phyloP scores from a whole-genome alignment of 2,888 invertebrate species.

The Polydrusus tereticollis region DNA sequence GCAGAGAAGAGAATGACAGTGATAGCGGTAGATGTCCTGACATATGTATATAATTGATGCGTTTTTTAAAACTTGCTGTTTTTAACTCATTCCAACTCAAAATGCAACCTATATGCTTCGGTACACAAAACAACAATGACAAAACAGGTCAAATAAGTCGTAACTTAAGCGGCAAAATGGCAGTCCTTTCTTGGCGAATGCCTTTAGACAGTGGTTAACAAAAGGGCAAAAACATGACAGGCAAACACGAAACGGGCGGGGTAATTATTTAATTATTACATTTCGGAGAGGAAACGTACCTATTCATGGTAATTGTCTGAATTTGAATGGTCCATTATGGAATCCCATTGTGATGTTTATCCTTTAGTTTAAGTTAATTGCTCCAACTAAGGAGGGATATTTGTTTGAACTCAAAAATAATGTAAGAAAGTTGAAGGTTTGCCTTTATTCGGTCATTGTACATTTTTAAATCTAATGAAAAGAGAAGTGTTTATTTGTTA shows the following conservation, averaged over 20 bases:
- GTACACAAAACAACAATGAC: slow-evolving; percentile 1
- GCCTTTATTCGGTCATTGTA: neutral
- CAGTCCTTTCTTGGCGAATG: neutral
- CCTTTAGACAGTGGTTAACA: slow-evolving; percentile 50
- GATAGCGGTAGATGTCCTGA: too few species aligned
- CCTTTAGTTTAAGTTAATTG: slow-evolving; percentile 39
- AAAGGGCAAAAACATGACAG: slow-evolving; percentile 56
- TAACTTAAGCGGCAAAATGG: slow-evolving; percentile 6
- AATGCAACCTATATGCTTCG: neutral
- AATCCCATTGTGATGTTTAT: slow-evolving; percentile 40
- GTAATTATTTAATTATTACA: slow-evolving; percentile 65
- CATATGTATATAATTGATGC: too few species aligned
- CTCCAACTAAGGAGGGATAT: slow-evolving; percentile 10
- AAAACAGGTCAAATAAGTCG: slow-evolving; percentile 9
- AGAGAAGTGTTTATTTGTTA: too few species aligned
- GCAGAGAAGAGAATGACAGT: too few species aligned
- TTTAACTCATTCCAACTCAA: too few species aligned
- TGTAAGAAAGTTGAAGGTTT: neutral
- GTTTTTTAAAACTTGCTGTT: too few species aligned
- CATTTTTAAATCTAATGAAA: too few species aligned
- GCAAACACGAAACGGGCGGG: slow-evolving; percentile 64
- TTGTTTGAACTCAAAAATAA: neutral
- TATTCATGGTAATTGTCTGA: slow-evolving; percentile 51
- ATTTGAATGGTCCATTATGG: slow-evolving; percentile 49
- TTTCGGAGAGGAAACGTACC: slow-evolving; percentile 51